Evolutionary conservation across 2,113 vertebrate genomes (phyloP), one percentile per base, ranked within the genome.

Genomic region (Ceyx melanurus): DNA sequence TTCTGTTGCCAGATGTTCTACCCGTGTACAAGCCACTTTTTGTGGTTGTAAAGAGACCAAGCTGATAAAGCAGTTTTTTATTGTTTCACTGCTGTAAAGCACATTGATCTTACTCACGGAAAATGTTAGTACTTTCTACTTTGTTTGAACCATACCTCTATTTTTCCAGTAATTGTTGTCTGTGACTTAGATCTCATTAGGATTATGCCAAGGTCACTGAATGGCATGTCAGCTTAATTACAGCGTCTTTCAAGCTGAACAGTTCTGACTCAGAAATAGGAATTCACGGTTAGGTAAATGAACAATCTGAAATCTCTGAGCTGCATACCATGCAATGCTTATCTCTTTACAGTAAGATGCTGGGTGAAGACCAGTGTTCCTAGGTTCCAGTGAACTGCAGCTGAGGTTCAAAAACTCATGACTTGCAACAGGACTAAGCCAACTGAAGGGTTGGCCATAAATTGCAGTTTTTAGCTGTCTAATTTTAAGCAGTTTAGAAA

Each of bases 161-260:
- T 80, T 92, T 92, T 89, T 74, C 84, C 75, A 92, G 89, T 90
- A 93, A 92, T 93, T 96, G 92, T 94, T 94, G 94, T 96, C 96
- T 96, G 89, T 90, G 90, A 96, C 93, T 94, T 91, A 96, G 90
- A 96, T 96, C 95, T 97, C 94, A 92, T 97, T 96, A 97, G 93
- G 92, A 89, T 82, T 95, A 72, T 83, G 86, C 87, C 93, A 97
- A 96, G 95, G 96, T 97, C 96, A 95, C 73, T 76, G 90, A 95
- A 95, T 95, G 89, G 54, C 94, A 90, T 62, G 87, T 80, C 84
- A 74, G 37, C 91, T 88, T 93, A 94, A 94, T 93, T 91, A 82
- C 66, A 88, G 88, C 0, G 1, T 53, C 96, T 95, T 95, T 93
- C 62, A 95, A 92, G 76, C 82, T 90, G 80, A 60, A 82, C 92